These are phyloP conservation scores for Isurus oxyrinchus DNA, from an alignment of 2,113 vertebrate species.

Conservation along the genomic window DNA sequence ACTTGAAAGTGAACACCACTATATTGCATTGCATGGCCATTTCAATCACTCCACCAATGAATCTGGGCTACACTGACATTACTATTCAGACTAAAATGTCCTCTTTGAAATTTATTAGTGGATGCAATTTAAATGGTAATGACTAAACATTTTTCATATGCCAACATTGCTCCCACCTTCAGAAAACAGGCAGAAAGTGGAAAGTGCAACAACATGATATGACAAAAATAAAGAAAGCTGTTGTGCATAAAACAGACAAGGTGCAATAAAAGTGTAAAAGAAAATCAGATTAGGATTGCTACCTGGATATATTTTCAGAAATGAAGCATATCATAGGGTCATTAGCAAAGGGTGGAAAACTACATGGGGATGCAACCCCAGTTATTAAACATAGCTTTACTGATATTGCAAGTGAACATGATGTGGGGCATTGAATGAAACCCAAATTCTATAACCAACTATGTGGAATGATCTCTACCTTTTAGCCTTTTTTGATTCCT, in stretches of 20 bases:
- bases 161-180: background rate
- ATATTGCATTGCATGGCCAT: background rate
- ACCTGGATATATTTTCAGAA: background rate
- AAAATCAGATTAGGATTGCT: background rate
- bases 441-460: background rate
- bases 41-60: background rate
- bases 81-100: background rate
- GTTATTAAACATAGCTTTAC: background rate
- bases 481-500: too few species aligned
- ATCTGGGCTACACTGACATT: too few species aligned
- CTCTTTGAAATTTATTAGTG: background rate
- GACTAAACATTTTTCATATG: background rate
- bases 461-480: too few species aligned
- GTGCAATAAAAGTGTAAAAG: background rate
- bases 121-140: constrained; percentile 33
- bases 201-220: background rate
- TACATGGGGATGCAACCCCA: background rate
- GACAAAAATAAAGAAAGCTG: background rate
- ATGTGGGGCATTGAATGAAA: background rate
- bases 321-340: background rate
- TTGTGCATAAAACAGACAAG: background rate
- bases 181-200: background rate
- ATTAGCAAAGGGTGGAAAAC: background rate
- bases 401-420: background rate
- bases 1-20: background rate